These are phyloP conservation scores for Dynastes grantii DNA, from an alignment of 2,888 invertebrate species.

Conservation along the genomic window DNA sequence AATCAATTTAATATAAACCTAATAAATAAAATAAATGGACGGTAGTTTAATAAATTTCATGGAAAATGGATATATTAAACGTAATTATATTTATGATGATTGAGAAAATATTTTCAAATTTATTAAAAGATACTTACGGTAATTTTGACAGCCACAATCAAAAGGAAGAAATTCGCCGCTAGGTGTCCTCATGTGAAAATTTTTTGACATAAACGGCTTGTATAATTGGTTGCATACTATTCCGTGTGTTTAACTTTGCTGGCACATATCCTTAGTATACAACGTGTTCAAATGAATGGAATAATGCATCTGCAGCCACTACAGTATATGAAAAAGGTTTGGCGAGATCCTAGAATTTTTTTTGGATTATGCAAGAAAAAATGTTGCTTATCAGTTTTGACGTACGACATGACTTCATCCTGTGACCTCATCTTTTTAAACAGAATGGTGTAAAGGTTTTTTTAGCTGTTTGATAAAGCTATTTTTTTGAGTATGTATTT, in stretches of 20 bases:
- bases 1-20: background rate
- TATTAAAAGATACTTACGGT: constrained; percentile 39
- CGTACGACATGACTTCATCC: too few species aligned
- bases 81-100: constrained; percentile 28
- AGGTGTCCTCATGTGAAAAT: background rate
- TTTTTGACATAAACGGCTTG: background rate
- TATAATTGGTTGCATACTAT: constrained; percentile 12
- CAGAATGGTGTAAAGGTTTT: too few species aligned
- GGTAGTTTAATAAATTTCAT: background rate
- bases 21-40: constrained; percentile 3
- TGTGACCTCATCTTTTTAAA: too few species aligned
- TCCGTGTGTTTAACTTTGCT: background rate
- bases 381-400: too few species aligned
- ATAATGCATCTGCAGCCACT: too few species aligned
- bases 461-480: too few species aligned
- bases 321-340: too few species aligned
- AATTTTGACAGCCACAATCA: constrained; percentile 38
- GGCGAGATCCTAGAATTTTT: too few species aligned
- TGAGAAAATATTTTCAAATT: constrained; percentile 8
- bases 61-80: background rate
- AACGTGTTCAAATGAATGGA: too few species aligned
- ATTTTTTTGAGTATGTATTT: too few species aligned
- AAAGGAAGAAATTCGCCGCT: constrained; percentile 27
- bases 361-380: too few species aligned
- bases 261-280: too few species aligned